Percentiles rank a stretch among this genome's conserved stretches.
These are phyloP conservation scores for Drosophila acutilabella DNA, from an alignment of 2,888 invertebrate genomes.

Conservation along the genomic window DNA sequence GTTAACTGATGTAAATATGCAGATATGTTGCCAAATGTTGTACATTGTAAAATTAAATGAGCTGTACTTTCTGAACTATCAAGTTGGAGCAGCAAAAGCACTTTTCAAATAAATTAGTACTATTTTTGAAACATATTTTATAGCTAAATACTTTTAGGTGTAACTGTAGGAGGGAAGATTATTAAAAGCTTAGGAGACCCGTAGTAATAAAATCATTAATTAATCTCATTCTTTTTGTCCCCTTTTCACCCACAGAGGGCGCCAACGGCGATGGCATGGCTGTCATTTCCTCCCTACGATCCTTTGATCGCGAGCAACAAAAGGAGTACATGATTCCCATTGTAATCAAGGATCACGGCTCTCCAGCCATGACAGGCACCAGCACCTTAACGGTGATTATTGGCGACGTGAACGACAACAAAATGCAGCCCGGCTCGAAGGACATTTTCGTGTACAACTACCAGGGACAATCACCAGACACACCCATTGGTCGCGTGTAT, in stretches of 20 bases:
- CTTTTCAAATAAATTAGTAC: not conserved
- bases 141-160: too few relatives aligned
- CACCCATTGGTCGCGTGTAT: slow-evolving; percentile 97
- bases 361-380: slow-evolving; percentile 98
- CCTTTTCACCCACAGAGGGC: slow-evolving; percentile 88
- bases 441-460: slow-evolving; percentile 99
- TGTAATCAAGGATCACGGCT: slow-evolving; percentile 98
- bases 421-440: slow-evolving; percentile 99
- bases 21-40: not conserved
- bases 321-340: slow-evolving; percentile 99
- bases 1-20: slow-evolving; percentile 8
- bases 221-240: too few relatives aligned
- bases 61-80: not conserved
- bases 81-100: not conserved
- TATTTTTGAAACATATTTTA: not conserved
- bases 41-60: slow-evolving; percentile 9
- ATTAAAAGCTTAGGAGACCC: too few relatives aligned
- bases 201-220: too few relatives aligned
- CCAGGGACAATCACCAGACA: slow-evolving; percentile 94
- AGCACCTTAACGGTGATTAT: slow-evolving; percentile 98
- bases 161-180: too few relatives aligned
- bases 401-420: slow-evolving; percentile 99
- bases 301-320: slow-evolving; percentile 97
- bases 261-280: slow-evolving; percentile 99
- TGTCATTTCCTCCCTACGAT: slow-evolving; percentile 95